phyloP scores from a whole-genome alignment of 2,888 invertebrate genomes.

The Uropetala carovei region DNA sequence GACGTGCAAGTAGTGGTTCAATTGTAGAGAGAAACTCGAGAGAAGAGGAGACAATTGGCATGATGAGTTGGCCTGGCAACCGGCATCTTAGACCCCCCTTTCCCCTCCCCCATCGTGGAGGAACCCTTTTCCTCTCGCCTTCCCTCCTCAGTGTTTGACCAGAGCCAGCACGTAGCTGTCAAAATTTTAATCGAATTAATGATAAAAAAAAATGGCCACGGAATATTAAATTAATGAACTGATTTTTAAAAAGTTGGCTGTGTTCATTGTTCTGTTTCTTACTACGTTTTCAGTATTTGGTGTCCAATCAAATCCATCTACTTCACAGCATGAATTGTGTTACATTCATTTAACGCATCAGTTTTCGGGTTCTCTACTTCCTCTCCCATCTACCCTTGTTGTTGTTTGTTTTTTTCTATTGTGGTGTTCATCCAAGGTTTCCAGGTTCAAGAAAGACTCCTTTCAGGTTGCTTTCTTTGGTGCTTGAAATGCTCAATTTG shows the following conservation, averaged over 20 bases:
- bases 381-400: not conserved
- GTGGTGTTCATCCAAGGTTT: not conserved
- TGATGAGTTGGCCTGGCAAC: too few species aligned
- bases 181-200: constrained; percentile 14
- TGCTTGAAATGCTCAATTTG: constrained; percentile 32
- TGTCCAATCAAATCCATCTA: constrained; percentile 35
- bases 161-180: constrained; percentile 23
- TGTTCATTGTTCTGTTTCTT: constrained; percentile 39
- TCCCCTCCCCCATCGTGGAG: too few species aligned
- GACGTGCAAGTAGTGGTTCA: constrained; percentile 14
- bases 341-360: not conserved
- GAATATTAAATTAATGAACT: constrained; percentile 21
- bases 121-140: not conserved
- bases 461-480: constrained; percentile 14
- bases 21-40: not conserved
- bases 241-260: constrained; percentile 50
- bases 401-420: not conserved
- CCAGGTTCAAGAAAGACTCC: not conserved
- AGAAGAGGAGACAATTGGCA: not conserved
- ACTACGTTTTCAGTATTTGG: constrained; percentile 36
- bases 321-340: not conserved
- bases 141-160: not conserved
- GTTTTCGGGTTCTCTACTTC: not conserved
- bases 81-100: too few species aligned
- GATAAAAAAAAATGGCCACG: not conserved